A percentile compares a stretch with the other conserved stretches of the same genome.
These are phyloP conservation scores for Apteryx owenii DNA, from an alignment of 2,113 vertebrate genomes.

Conservation along the genomic window DNA sequence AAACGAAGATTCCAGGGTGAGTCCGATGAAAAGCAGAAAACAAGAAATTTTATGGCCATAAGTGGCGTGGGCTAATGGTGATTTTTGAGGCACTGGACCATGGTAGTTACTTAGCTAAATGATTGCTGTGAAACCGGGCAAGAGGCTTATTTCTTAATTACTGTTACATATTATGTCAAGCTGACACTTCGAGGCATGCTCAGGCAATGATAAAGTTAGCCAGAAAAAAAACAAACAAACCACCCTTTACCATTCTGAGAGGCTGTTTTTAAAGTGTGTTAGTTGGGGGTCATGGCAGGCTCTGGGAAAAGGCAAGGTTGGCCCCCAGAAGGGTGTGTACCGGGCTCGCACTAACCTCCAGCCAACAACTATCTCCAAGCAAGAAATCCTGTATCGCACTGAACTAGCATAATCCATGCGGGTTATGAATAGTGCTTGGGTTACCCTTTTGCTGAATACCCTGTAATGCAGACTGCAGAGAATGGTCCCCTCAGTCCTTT, in stretches of 20 bases:
- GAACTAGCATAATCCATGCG: neutral
- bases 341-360: rapidly evolving
- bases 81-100: slow-evolving; percentile 97
- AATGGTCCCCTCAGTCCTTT: too few relatives aligned
- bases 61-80: slow-evolving; percentile 97
- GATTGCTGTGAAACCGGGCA: slow-evolving; percentile 86
- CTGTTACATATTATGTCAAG: slow-evolving; percentile 90
- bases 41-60: slow-evolving; percentile 98
- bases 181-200: slow-evolving; percentile 71
- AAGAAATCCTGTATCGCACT: neutral
- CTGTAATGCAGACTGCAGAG: neutral
- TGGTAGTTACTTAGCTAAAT: slow-evolving; percentile 92
- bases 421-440: neutral
- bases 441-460: neutral
- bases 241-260: neutral
- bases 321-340: neutral
- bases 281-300: neutral
- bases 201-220: slow-evolving; percentile 86
- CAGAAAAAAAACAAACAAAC: neutral
- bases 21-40: slow-evolving; percentile 97
- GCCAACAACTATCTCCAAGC: neutral
- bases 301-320: neutral
- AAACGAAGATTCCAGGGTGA: slow-evolving; percentile 90
- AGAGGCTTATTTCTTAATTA: slow-evolving; percentile 96
- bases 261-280: neutral